phyloP scores from a whole-genome alignment of 2,888 invertebrate genomes.

The Drosophila parthenogenetica region DNA sequence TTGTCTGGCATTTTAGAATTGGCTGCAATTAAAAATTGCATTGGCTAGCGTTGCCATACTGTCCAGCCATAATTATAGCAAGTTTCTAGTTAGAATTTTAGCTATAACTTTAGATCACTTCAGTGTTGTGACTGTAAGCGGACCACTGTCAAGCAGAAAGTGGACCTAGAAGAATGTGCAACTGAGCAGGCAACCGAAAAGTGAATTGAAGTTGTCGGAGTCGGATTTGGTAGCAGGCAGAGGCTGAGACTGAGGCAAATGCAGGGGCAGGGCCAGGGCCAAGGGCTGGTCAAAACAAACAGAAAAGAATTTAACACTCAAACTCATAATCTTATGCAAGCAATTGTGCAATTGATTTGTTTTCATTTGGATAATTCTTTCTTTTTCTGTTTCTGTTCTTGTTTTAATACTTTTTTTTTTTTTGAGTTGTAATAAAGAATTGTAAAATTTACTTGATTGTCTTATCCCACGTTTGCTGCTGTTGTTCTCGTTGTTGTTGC shows the following conservation, averaged over 20 bases:
- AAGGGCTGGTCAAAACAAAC: background rate
- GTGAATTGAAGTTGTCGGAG: background rate
- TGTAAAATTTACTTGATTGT: slow-evolving; percentile 80
- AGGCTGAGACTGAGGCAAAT: slow-evolving; percentile 1
- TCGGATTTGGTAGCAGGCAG: background rate
- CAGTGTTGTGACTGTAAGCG: slow-evolving; percentile 3
- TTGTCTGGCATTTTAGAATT: background rate
- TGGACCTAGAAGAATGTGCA: background rate
- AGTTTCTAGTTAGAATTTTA: background rate
- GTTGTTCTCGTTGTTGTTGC: slow-evolving; percentile 20
- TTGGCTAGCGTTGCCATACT: slow-evolving; percentile 1
- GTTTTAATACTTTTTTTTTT: slow-evolving; percentile 1
- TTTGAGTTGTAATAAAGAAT: slow-evolving; percentile 61
- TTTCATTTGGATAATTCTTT: slow-evolving; percentile 37
- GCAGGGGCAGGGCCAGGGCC: background rate
- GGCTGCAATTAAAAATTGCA: background rate
- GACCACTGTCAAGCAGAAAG: slow-evolving; percentile 2
- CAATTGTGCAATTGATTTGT: slow-evolving; percentile 45
- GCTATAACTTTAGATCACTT: background rate
- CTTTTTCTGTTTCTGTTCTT: slow-evolving; percentile 22
- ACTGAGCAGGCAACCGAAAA: background rate
- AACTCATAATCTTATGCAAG: slow-evolving; percentile 49
- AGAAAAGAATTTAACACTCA: slow-evolving; percentile 9
- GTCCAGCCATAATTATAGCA: background rate
- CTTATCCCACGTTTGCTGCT: slow-evolving; percentile 50